Evolutionary conservation across 1,140 invertebrate genomes (phyloP).

Genomic region (Chironomus striatipennis): DNA sequence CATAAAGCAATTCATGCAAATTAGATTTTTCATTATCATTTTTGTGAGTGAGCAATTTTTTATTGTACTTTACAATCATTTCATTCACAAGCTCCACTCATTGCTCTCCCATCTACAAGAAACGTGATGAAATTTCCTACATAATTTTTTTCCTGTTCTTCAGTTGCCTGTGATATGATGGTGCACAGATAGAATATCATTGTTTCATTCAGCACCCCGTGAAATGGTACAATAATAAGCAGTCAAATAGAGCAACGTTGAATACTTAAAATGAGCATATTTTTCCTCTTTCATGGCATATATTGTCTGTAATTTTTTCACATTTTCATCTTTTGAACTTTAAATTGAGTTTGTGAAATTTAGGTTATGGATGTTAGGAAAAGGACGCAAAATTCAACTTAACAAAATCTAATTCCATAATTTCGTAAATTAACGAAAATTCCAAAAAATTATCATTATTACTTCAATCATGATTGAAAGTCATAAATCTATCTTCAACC

Average conservation of each 20-base stretch:
- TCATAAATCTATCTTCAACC: no score
- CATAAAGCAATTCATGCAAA: not conserved
- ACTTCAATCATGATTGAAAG: no score
- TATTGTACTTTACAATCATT: not conserved
- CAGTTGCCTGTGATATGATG: not conserved
- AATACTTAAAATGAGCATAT: not conserved
- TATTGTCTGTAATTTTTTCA: not conserved
- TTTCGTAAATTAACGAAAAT: no score
- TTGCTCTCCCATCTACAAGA: not conserved
- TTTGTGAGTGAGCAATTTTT: not conserved
- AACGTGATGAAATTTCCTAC: conserved; percentile 7
- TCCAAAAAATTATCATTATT: no score
- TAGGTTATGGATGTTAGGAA: no score
- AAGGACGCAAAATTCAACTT: no score
- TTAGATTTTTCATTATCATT: conserved; percentile 4
- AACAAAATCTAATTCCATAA: no score
- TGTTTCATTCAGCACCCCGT: not conserved
- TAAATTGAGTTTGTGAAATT: no score
- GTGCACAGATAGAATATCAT: not conserved
- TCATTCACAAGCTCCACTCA: no score
- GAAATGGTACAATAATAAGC: not conserved
- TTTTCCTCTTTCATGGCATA: not conserved
- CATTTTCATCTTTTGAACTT: no score
- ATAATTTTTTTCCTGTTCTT: not conserved
- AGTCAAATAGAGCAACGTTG: not conserved